Conservation (phyloP, 2,797 vertebrate species). For the Stomatorhinus walkeri region DNA sequence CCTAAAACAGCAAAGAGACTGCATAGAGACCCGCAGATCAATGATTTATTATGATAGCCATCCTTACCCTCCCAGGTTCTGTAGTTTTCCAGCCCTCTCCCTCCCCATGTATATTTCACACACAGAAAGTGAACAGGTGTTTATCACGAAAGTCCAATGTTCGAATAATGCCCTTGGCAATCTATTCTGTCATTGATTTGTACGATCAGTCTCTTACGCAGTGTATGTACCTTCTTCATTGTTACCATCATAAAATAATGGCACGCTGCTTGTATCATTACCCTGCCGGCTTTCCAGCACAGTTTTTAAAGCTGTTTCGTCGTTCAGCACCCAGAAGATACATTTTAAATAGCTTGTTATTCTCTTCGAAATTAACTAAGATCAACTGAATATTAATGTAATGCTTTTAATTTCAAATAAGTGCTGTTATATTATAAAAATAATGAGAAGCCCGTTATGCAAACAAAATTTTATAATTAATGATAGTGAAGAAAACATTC, state of each 20-base stretch:
- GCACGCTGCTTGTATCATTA: not conserved
- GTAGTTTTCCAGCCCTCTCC: slow-evolving; percentile 39
- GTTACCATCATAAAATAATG: not conserved
- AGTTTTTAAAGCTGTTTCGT: not conserved
- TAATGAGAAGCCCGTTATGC: not conserved
- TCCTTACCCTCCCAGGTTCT: slow-evolving; percentile 29
- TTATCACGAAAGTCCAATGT: slow-evolving; percentile 65
- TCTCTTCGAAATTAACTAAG: not conserved
- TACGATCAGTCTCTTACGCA: not conserved
- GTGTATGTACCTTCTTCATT: not conserved
- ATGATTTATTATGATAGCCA: slow-evolving; percentile 54
- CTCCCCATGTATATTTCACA: slow-evolving; percentile 27
- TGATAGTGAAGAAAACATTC: not conserved
- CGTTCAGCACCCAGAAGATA: not conserved
- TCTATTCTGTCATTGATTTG: not conserved
- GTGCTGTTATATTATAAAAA: not conserved
- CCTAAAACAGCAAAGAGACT: not conserved
- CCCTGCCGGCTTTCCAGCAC: not conserved
- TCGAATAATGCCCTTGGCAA: slow-evolving; percentile 38
- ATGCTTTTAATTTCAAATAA: not conserved
- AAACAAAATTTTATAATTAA: not conserved
- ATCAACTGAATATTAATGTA: not conserved
- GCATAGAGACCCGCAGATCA: slow-evolving; percentile 40
- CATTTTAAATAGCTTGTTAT: not conserved
- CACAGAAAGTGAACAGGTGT: slow-evolving; percentile 64